Evolutionary conservation across 2,888 invertebrate species (phyloP).

Genomic region (Phrixothrix hirtus): DNA sequence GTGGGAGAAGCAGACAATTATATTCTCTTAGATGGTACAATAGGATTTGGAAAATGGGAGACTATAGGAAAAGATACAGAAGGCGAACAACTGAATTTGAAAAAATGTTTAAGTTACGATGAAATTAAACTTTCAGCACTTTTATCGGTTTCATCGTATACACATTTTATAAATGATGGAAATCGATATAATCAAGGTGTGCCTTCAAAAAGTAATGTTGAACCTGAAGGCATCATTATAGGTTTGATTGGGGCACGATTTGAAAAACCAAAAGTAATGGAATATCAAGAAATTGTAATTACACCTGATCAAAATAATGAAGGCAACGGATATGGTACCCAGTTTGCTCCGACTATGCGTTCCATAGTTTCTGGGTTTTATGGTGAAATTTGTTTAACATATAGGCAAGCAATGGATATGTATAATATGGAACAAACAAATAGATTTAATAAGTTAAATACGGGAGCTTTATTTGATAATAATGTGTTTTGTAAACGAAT

Average conservation of each 20-base stretch:
- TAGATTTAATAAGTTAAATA: slow-evolving; percentile 31
- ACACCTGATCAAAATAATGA: slow-evolving; percentile 58
- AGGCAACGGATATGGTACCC: slow-evolving; percentile 60
- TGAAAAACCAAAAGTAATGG: slow-evolving; percentile 61
- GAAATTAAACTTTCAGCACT: slow-evolving; percentile 66
- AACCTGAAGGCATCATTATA: slow-evolving; percentile 56
- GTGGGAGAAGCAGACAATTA: slow-evolving; percentile 58
- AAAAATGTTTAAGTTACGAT: slow-evolving; percentile 65
- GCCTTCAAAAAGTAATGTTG: slow-evolving; percentile 53
- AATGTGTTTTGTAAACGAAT: slow-evolving; percentile 58
- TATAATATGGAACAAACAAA: slow-evolving; percentile 3
- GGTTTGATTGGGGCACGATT: slow-evolving; percentile 62
- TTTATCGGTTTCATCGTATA: slow-evolving; percentile 63
- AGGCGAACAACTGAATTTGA: slow-evolving; percentile 59
- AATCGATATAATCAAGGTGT: slow-evolving; percentile 59
- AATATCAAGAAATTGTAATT: slow-evolving; percentile 65
- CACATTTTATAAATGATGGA: slow-evolving; percentile 66
- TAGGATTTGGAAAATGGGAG: slow-evolving; percentile 62
- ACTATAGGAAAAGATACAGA: slow-evolving; percentile 62
- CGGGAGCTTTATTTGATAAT: slow-evolving; percentile 39
- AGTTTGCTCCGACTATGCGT: slow-evolving; percentile 47
- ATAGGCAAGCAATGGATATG: slow-evolving; percentile 4
- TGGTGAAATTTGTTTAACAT: slow-evolving; percentile 30
- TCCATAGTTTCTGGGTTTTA: slow-evolving; percentile 46
- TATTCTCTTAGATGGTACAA: slow-evolving; percentile 57